phyloP scores from a whole-genome alignment of 2,888 invertebrate species.

The Amphipoea oculea region DNA sequence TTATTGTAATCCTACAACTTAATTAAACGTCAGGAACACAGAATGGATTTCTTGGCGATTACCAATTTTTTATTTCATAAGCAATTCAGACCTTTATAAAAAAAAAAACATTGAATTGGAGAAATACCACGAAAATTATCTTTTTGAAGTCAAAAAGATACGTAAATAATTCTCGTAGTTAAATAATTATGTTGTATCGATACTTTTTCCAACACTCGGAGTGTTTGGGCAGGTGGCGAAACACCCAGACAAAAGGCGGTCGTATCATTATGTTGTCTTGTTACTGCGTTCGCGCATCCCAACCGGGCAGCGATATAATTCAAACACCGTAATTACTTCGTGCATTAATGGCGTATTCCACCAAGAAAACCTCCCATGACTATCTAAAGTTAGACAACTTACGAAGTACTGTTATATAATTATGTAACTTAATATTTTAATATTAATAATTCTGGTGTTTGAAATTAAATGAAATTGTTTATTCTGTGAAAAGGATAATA shows the following conservation, averaged over 20 bases:
- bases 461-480: no score
- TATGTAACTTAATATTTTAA: conserved; percentile 35
- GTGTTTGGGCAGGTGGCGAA: conserved; percentile 90
- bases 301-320: conserved; percentile 80
- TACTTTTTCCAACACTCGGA: conserved; percentile 72
- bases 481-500: no score
- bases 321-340: conserved; percentile 86
- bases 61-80: background rate
- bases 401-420: conserved; percentile 54
- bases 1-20: conserved; percentile 26
- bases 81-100: background rate
- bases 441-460: background rate
- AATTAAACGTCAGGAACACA: conserved; percentile 24
- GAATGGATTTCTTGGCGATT: background rate
- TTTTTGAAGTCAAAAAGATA: background rate
- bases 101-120: background rate
- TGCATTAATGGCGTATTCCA: conserved; percentile 79
- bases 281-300: conserved; percentile 87
- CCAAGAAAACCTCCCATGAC: conserved; percentile 73
- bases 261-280: conserved; percentile 90
- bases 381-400: conserved; percentile 64
- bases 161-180: background rate
- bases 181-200: conserved; percentile 49
- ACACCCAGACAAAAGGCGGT: conserved; percentile 87
- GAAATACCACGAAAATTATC: background rate